Evolutionary conservation across 2,797 vertebrate species (phyloP), one percentile per base, ranked within the genome.

Genomic region (Premnoplex brunnescens): DNA sequence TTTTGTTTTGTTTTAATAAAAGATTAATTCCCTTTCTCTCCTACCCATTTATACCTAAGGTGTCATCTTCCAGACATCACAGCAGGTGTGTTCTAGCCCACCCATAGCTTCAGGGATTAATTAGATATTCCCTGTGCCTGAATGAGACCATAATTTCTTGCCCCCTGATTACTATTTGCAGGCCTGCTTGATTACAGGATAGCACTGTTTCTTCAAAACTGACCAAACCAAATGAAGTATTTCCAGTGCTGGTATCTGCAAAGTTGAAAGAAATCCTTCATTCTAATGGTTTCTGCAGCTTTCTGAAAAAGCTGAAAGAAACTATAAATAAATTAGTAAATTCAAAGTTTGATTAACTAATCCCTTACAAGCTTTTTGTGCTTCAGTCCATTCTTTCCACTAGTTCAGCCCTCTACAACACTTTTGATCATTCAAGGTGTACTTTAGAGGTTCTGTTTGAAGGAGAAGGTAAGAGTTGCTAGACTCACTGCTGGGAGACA

Each of bases 171-270:
- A 74, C 39, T 51, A n/a, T 26, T 90, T 94, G 36, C 27, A 60
- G 36, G 62, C 51, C 67, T 91, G 39, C 76, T 49, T 94, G 88
- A 94, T 95, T 97, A 96, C 43, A 96, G 60, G 12, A 89, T 44
- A 74, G 72, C 71, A 83, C 48, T 72, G 20, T 66, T 59, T 90
- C 91, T 95, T 90, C 90, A 93, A 80, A 94, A 62, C 32, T 68
- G 43, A 84, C 68, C 49, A 9, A 81, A 85, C 26, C 39, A 78
- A 69, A 34, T 44, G 17, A 93, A 75, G 11, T 20, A 14, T 36
- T 66, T 63, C 41, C 46, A 69, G 24, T 17, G 22, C 20, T 51
- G 10, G 32, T 77, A n/a, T 30, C 22, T 59, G 16, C 3, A 22
- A 89, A 82, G 67, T n/a, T 63, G 17, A 83, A 54, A 68, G 46